Evolutionary conservation across 2,113 vertebrate genomes (phyloP).

Genomic region (Pseudorectes ferrugineus): DNA sequence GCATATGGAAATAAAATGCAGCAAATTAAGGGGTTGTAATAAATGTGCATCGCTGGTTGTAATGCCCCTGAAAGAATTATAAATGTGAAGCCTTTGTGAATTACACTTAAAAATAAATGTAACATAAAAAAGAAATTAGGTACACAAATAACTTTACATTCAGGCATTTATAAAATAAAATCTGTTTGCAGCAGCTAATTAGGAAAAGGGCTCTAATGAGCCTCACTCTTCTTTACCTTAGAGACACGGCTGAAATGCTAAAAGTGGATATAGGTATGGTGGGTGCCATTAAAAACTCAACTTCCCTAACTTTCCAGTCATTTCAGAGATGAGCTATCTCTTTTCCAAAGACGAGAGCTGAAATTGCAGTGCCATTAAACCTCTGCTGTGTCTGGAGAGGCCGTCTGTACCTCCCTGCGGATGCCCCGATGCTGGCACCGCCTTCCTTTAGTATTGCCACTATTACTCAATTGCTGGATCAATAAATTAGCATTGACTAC

Average conservation of each 20-base stretch:
- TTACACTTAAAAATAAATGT: slow-evolving; percentile 76
- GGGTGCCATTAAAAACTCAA: slow-evolving; percentile 45
- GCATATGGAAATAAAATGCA: slow-evolving; percentile 77
- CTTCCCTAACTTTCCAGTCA: not conserved
- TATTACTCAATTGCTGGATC: not conserved
- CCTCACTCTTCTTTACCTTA: slow-evolving; percentile 52
- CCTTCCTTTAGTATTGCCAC: not conserved
- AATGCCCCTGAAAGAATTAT: slow-evolving; percentile 74
- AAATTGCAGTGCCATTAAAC: not conserved
- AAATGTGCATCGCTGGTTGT: slow-evolving; percentile 64
- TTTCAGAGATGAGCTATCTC: slow-evolving; percentile 26
- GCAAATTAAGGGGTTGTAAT: slow-evolving; percentile 72
- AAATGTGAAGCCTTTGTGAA: slow-evolving; percentile 76
- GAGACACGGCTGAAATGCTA: slow-evolving; percentile 40
- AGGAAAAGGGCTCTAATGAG: slow-evolving; percentile 58
- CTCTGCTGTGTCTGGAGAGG: not conserved
- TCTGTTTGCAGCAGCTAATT: slow-evolving; percentile 75
- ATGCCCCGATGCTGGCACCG: not conserved
- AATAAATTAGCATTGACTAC: not conserved
- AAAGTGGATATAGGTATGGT: slow-evolving; percentile 7
- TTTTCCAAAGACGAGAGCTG: not conserved
- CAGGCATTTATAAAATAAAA: slow-evolving; percentile 67
- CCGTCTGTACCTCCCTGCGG: not conserved
- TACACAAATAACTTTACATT: slow-evolving; percentile 78
- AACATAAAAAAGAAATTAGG: slow-evolving; percentile 79